Base-by-base conservation (phyloP, 2,797 vertebrate genomes). In the Thalassophryne amazonica region DNA sequence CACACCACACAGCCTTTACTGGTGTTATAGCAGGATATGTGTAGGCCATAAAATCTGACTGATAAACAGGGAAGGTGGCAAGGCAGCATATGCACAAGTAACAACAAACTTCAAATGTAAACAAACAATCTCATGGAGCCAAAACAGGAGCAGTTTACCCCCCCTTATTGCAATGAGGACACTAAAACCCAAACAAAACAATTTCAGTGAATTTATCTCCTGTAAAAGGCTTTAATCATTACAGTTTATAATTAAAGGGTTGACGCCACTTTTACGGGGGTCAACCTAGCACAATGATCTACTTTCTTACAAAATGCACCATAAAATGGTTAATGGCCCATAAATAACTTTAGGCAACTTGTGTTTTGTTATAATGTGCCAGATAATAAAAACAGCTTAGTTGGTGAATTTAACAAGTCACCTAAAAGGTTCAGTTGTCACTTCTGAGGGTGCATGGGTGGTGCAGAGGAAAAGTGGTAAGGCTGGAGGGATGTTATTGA, bases 261-360 rank as follows among this genome's bases (percentile, higher is more conserved):
- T 51, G 34, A 64, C 17, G 23, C 55, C 67, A 67, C 72, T 63
- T 81, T 83, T 78, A 80, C 78, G 61, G 46, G n/a, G 77, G 69
- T 84, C 75, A 82, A 31, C 29, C 78, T 47, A 70, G 75, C 77
- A 69, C 38, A 24, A 49, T 59, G 65, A 61, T 49, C 60, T 47
- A 61, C 70, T 66, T 63, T 79, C 37, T 65, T 39, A 54, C 42
- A 64, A 15, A 29, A 36, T 11, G 65, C 59, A 47, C 52, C 65
- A 52, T 68, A 59, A 75, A 82, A 69, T 7, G 29, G 37, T 65
- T 71, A 74, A 73, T 46, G 43, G 46, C 22, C 40, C 17, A 16
- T 3, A 57, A 57, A 50, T 30, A 54, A 51, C 45, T 66, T 58
- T 23, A 21, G 6, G 15, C 27, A 35, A 53, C 18, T 64, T 43